Conservation (phyloP, 2,113 vertebrate species). For the Zapus hudsonius region DNA sequence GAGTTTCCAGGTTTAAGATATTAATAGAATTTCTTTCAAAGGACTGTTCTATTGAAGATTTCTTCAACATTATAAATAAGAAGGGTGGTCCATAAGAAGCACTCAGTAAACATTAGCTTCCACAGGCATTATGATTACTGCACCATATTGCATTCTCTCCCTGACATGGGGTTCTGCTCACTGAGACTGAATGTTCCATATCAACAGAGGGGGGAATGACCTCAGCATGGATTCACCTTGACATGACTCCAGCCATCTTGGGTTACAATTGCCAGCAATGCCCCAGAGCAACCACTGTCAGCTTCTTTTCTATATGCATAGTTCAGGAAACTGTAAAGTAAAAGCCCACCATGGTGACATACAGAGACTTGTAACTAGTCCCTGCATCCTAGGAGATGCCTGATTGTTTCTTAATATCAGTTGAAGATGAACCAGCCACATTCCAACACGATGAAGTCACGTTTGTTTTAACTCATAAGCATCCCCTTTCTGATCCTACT, state of each 20-base stretch:
- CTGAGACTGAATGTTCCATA: not conserved
- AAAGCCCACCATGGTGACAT: not conserved
- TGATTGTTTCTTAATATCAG: not conserved
- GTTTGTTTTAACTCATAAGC: not conserved
- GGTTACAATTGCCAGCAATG: not conserved
- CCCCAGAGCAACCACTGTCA: not conserved
- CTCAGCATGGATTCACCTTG: not conserved
- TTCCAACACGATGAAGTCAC: not conserved
- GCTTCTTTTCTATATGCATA: not conserved
- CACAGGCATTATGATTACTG: not conserved
- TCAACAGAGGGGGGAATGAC: not conserved
- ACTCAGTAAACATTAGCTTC: not conserved
- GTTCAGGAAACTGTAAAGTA: not conserved
- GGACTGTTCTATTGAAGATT: not conserved
- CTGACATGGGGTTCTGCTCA: not conserved
- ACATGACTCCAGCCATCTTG: not conserved
- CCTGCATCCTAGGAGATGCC: not conserved
- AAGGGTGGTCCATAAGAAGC: not conserved
- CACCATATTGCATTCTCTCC: rapidly evolving
- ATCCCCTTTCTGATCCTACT: not conserved
- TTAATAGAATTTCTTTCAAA: not conserved
- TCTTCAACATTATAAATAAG: not conserved
- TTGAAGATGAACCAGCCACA: not conserved
- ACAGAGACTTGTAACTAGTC: not conserved
- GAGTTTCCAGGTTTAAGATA: not conserved